Evolutionary conservation across 2,888 invertebrate species (phyloP), one percentile per base, ranked within the genome.

Genomic region (Tricholauxania praeusta): DNA sequence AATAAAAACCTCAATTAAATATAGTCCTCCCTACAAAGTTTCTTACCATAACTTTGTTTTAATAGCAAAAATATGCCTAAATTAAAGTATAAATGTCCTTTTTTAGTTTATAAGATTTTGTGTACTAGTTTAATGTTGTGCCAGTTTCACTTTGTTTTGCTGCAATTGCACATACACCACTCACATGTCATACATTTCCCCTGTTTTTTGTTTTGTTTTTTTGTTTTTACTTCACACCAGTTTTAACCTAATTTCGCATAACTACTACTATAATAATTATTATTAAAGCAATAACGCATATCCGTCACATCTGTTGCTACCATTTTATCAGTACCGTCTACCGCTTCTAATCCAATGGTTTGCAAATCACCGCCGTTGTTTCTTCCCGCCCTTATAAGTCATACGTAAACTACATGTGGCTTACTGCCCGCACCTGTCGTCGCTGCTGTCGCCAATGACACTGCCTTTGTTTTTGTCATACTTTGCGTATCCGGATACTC

Each of bases 341-440:
- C 80, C 81, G 79, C 80, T 84, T 74, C 82, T 80, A 72, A 82
- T 81, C 75, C 76, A 72, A 74, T 76, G 63, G 73, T 75, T 70
- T 73, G 53, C n/a, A 19, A 17, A 53, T 19, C 19, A 53, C 48
- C 17, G 59, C 69, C 51, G 60, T 60, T 66, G 10, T 39, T 39
- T 39, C 39, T 78, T 78, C 75, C 75, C 73, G 71, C 78, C 81
- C 80, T 84, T 83, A 84, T 86, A 81, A 87, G 87, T 89, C 89
- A 90, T 85, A 90, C 90, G 79, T 84, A 84, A 73, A 85, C 84
- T 64, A 84, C 82, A 69, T 84, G 84, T 12, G 84, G 84, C 68
- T 84, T 84, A 70, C 73, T 76, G 57, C 62, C 52, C 65, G 55
- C 52, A 53, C 62, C 57, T 75, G 60, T 28, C 70, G n/a, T 32